Evolutionary conservation across 2,113 vertebrate genomes (phyloP), one percentile per base, ranked within the genome.

Genomic region (Abramis brama): DNA sequence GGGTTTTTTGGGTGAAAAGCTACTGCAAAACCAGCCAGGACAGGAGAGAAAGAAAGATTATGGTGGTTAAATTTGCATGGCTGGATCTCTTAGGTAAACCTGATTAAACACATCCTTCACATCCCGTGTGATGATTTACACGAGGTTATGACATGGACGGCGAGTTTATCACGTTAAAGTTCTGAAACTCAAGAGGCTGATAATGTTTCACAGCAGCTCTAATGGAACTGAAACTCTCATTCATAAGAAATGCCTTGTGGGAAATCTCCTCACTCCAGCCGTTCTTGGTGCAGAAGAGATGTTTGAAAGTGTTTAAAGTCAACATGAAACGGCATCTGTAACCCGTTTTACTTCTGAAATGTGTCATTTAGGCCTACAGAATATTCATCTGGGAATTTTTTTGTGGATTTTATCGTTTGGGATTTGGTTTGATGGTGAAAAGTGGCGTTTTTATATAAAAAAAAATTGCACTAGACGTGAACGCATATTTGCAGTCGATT

Each of bases 161-260:
- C 17, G 27, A 55, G 75, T 77, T 77, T 77, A 52, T 77, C 17
- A 1, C 4, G 27, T 77, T 23, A 77, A 77, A 77, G 27, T 77
- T 55, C 25, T 52, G 75, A 77, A 77, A 77, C 75, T 55, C 75
- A 33, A 77, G 75, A 77, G 75, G 45, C 50, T 75, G 73, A 75
- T 75, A 75, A 50, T 75, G 73, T 75, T 50, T 75, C 73, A 75
- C 73, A 17, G 73, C 75, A 52, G 75, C 47, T 77, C 75, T 55
- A 55, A 52, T 77, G 75, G 75, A 77, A 55, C 50, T 55, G 45
- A 77, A 77, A 77, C 75, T 30, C 75, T 77, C 75, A 52, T 77
- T 77, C 75, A 77, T 77, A 77, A 77, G 75, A 77, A 77, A 77
- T 75, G 73, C 73, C 73, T 75, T 75, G 73, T 75, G 73, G 75